Evolutionary conservation across 2,113 vertebrate genomes (phyloP), one percentile per base, ranked within the genome.

Genomic region (Sceloporus undulatus): DNA sequence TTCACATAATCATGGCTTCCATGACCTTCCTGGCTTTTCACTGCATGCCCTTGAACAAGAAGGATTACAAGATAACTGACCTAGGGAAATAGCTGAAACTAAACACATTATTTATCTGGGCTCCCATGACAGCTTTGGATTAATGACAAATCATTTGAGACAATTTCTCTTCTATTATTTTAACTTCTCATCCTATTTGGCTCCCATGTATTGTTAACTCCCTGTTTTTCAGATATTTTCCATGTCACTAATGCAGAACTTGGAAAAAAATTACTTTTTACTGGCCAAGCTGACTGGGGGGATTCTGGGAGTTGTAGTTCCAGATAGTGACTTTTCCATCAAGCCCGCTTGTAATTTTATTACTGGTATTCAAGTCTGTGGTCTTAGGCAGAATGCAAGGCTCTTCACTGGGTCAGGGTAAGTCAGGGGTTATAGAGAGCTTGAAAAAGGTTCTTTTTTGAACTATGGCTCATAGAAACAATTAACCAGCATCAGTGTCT

Each of bases 11-110:
- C 66, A 88, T 79, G 59, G 79, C n/a, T 91, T 91, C 80, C 34
- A 23, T 75, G 80, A 88, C 71, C 88, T 90, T 88, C 66, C 34
- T 66, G 52, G 79, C 82, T 89, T 65, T 81, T 90, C 82, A 85
- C 23, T 70, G 83, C 40, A 65, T 87, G n/a, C 62, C 68, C 70
- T 84, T 83, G 86, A 87, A 88, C 23, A 81, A 56, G 29, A 8
- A n/a, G 23, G 29, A 79, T 27, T 89, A 73, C 9, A 13, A 84
- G 18, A 81, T 34, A 87, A 59, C 40, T 88, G 88, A 89, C 11
- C 18, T 42, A 89, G 85, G 80, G 86, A 93, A 92, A 93, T n/a
- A 48, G 21, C 84, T 90, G 77, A 94, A 94, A 91, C 79, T 70
- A 90, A 94, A 89, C 71, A 86, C 71, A 71, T 84, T 77, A 68